Conservation (phyloP, 2,113 vertebrate genomes). For the Leptobrachium ailaonicum region DNA sequence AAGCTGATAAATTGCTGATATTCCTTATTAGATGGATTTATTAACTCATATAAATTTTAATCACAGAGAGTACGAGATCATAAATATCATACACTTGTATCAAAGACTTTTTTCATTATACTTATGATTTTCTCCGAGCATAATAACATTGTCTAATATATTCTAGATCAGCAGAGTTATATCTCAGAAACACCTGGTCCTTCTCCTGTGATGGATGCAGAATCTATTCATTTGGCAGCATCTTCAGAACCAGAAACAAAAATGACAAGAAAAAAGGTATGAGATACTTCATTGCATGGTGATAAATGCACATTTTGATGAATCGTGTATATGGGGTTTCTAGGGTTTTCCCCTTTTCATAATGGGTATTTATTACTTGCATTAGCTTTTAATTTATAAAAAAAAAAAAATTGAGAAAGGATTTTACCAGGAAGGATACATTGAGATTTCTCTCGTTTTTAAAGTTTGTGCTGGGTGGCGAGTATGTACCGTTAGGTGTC, state of each 20-base stretch:
- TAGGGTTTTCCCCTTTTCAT: no score
- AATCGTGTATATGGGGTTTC: no score
- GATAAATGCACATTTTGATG: no score
- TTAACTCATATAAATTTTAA: neutral
- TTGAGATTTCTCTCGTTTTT: no score
- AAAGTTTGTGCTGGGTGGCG: no score
- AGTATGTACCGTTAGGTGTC: no score
- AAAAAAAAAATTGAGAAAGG: no score
- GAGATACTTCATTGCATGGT: no score
- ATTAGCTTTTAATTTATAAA: no score
- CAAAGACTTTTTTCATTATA: neutral
- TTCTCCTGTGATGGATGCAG: conserved; percentile 28
- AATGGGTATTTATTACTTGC: no score
- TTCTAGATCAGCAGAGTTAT: conserved; percentile 6
- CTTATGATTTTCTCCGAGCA: no score
- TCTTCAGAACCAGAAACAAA: conserved; percentile 57
- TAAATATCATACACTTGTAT: neutral
- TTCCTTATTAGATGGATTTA: neutral
- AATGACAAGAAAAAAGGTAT: conserved; percentile 76
- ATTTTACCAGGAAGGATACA: no score
- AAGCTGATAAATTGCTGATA: neutral
- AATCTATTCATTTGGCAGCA: conserved; percentile 44
- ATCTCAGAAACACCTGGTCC: conserved; percentile 4
- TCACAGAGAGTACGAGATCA: neutral
- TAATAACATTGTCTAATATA: neutral